phyloP scores from a whole-genome alignment of 2,113 vertebrate genomes.

The Miniopterus natalensis region DNA sequence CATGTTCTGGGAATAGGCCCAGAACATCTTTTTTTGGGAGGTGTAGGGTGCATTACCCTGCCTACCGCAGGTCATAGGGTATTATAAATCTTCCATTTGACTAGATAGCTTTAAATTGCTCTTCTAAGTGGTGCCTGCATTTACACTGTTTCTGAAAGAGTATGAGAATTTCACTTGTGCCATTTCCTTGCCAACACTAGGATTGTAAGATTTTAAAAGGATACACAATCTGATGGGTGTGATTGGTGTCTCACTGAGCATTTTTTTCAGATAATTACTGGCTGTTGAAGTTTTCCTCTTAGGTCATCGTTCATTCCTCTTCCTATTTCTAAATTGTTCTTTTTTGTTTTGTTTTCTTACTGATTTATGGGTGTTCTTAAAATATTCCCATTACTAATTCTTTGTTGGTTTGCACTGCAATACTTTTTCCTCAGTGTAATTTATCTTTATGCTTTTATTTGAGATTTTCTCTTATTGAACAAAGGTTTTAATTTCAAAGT shows the following conservation, averaged over 20 bases:
- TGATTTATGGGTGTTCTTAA: conserved; percentile 42
- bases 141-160: not conserved
- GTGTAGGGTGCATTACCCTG: not conserved
- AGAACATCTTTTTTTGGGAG: not conserved
- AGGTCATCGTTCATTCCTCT: conserved; percentile 42
- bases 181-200: conserved; percentile 9
- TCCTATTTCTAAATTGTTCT: conserved; percentile 30
- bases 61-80: not conserved
- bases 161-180: not conserved
- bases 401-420: not conserved
- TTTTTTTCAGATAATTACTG: conserved; percentile 30
- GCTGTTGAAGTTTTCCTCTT: conserved; percentile 29
- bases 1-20: not conserved
- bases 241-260: not conserved
- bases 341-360: conserved; percentile 55
- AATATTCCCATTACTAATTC: conserved; percentile 29
- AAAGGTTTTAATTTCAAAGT: conserved; percentile 65
- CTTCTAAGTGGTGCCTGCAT: not conserved
- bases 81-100: not conserved
- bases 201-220: conserved; percentile 37
- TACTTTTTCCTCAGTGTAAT: conserved; percentile 14
- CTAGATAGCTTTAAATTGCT: conserved; percentile 4
- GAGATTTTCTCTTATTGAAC: not conserved
- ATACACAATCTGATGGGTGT: not conserved
- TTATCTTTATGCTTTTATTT: conserved; percentile 46